Base-by-base conservation (phyloP, 2,113 vertebrate species). In the Emydura subglobosa region DNA sequence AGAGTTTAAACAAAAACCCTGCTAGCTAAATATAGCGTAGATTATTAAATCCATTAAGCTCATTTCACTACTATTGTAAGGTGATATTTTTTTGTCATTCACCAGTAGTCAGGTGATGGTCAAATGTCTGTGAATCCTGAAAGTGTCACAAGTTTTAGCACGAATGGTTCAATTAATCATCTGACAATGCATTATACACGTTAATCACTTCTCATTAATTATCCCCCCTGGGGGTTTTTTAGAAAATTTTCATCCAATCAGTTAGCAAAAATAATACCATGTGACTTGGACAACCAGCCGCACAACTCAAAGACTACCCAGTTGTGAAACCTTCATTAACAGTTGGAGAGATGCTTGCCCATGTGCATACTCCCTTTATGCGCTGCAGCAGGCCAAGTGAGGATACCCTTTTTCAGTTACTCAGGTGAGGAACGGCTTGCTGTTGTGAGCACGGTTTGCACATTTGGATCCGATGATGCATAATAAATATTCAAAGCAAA, bases 11-110 rank as follows among this genome's bases (percentile, higher is more conserved):
- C 24, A 76, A 76, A 76, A 39, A 39, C 65, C 11, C 21, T 47
- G 74, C 44, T 42, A 27, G 74, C 42, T 78, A 44, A 78, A 6
- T 47, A 6, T 25, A 16, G 39, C 7, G 44, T 72, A 29, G 74
- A 42, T 47, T 44, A 14, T 47, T 44, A 14, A 25, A 78, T 78
- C 24, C 42, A 47, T 47, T 42, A 78, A 78, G 42, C 74, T 47
- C 96, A 94, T 49, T 90, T 68, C 83, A 88, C 57, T 90, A 27
- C 25, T 4, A 31, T 87, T 91, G 54, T 14, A 42, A 53, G 78
- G 47, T 39, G 0, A 8, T 42, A 83, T 55, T 61, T 7, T 68
- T 21, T 34, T 12, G 1, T 5, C 0, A 12, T 1, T 29, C 42
- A 11, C 8, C 50, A 84, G 87, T 81, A 84, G 24, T 85, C 29